Conservation (phyloP, 2,888 invertebrate genomes). For the Calliscelio sp. region DNA sequence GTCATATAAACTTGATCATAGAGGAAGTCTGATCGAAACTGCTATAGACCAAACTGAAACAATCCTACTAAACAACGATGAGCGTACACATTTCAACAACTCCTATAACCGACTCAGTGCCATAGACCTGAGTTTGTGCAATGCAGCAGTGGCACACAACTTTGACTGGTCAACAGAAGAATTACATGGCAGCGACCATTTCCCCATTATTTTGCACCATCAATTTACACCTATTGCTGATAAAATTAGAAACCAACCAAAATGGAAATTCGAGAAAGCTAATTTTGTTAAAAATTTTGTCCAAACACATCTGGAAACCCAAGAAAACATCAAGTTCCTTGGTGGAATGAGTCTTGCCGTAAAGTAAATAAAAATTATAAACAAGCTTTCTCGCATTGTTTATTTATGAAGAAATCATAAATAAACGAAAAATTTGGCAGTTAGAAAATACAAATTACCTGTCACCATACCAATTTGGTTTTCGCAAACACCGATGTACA, state of each 20-base stretch:
- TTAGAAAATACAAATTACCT: no score
- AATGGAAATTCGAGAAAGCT: constrained; percentile 62
- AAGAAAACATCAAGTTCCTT: no score
- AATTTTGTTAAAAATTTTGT: no score
- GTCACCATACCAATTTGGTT: no score
- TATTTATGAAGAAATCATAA: no score
- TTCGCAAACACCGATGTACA: no score
- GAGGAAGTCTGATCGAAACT: constrained; percentile 71
- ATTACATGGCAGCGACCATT: constrained; percentile 63
- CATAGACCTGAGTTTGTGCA: constrained; percentile 8
- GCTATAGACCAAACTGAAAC: constrained; percentile 61
- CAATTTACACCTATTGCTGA: not conserved
- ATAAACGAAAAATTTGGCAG: no score
- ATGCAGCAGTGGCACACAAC: not conserved
- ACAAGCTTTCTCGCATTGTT: no score
- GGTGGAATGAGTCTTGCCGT: no score
- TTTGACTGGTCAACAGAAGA: constrained; percentile 48
- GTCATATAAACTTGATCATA: constrained; percentile 48
- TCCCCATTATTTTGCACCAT: constrained; percentile 49
- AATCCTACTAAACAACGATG: constrained; percentile 46
- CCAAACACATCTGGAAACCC: no score
- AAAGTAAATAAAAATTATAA: no score
- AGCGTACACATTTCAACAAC: constrained; percentile 69
- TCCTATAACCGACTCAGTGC: constrained; percentile 25
- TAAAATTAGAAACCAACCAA: not conserved